Conservation (phyloP, 2,888 invertebrate genomes). For the Halictus quadricinctus region DNA sequence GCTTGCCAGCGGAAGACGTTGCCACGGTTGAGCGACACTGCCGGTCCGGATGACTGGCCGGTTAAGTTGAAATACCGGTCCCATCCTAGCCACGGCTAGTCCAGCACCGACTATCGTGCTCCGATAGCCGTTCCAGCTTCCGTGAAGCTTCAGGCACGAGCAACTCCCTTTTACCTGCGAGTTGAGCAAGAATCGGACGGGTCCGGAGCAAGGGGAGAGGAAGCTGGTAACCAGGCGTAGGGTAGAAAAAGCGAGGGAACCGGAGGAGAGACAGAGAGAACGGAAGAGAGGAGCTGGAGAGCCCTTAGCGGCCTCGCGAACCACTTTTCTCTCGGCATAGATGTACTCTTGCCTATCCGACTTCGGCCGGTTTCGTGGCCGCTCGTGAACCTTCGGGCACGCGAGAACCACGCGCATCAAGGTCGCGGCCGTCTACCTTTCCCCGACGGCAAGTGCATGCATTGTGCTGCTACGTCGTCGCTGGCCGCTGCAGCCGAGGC, state of each 20-base stretch:
- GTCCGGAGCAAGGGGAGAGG: neutral
- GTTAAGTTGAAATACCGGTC: slow-evolving; percentile 78
- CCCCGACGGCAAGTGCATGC: slow-evolving; percentile 74
- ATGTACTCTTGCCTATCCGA: slow-evolving; percentile 42
- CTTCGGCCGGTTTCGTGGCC: slow-evolving; percentile 65
- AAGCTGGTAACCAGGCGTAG: slow-evolving; percentile 6
- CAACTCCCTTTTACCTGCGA: slow-evolving; percentile 44
- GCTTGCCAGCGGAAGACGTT: slow-evolving; percentile 45
- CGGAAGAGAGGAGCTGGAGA: slow-evolving; percentile 42
- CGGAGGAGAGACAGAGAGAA: slow-evolving; percentile 21
- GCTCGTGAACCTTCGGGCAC: slow-evolving; percentile 75
- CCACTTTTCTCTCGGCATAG: slow-evolving; percentile 60
- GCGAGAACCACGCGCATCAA: slow-evolving; percentile 81
- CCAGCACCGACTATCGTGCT: slow-evolving; percentile 60
- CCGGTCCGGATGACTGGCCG: slow-evolving; percentile 69
- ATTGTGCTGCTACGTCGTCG: slow-evolving; percentile 67
- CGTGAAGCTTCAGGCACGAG: slow-evolving; percentile 68
- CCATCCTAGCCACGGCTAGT: slow-evolving; percentile 70
- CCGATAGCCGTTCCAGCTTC: slow-evolving; percentile 71
- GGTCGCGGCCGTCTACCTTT: slow-evolving; percentile 79
- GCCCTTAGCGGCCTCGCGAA: slow-evolving; percentile 56
- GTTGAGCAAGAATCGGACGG: slow-evolving; percentile 36
- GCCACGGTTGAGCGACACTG: slow-evolving; percentile 74
- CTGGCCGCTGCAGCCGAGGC: slow-evolving; percentile 61
- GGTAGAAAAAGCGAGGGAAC: slow-evolving; percentile 31